phyloP scores from a whole-genome alignment of 2,888 invertebrate species.

The Drosophila barbarae region DNA sequence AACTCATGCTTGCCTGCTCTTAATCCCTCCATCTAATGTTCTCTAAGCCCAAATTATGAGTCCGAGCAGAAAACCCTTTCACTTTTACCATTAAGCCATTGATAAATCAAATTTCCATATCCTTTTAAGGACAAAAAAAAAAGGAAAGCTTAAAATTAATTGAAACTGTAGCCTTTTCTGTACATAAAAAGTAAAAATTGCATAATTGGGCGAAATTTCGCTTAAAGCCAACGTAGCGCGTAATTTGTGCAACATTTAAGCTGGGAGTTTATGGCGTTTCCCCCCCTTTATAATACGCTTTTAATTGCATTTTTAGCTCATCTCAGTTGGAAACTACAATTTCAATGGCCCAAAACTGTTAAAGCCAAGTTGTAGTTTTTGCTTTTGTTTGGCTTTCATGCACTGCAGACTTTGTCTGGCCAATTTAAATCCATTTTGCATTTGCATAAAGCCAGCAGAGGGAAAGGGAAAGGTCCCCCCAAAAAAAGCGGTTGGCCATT shows the following conservation, averaged over 20 bases:
- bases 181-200: constrained; percentile 55
- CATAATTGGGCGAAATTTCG: constrained; percentile 62
- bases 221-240: constrained; percentile 50
- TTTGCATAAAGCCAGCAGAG: constrained; percentile 32
- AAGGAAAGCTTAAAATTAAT: constrained; percentile 68
- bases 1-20: constrained; percentile 26
- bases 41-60: constrained; percentile 61
- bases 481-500: constrained; percentile 26
- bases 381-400: constrained; percentile 29
- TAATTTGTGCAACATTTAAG: constrained; percentile 52
- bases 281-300: constrained; percentile 36
- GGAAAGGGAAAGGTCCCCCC: constrained; percentile 3
- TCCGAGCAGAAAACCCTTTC: constrained; percentile 34
- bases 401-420: constrained; percentile 38
- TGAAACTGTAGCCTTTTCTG: constrained; percentile 59
- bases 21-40: constrained; percentile 59
- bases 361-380: constrained; percentile 31
- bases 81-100: constrained; percentile 19
- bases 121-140: constrained; percentile 10
- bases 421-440: constrained; percentile 53
- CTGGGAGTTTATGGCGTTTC: constrained; percentile 8
- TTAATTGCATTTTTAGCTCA: constrained; percentile 59
- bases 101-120: constrained; percentile 38
- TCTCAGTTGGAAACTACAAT: constrained; percentile 28
- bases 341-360: constrained; percentile 41